A percentile compares a stretch with the other conserved stretches of the same genome.
Conservation (phyloP, 2,888 invertebrate species). For the Endotricha flammealis region DNA sequence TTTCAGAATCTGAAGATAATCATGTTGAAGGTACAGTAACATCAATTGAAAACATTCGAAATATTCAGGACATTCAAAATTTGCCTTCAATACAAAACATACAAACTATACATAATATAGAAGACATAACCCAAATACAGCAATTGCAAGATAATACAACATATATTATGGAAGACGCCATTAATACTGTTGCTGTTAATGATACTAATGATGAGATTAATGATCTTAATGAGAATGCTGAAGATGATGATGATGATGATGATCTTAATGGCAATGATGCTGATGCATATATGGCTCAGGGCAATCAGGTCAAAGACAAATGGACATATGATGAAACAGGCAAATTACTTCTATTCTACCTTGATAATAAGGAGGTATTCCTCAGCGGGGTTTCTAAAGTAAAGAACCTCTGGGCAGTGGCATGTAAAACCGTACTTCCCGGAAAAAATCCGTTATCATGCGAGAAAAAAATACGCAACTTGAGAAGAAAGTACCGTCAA, state of each 20-base stretch:
- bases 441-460: slow-evolving; percentile 47
- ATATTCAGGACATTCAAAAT: not conserved
- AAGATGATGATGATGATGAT: slow-evolving; percentile 4
- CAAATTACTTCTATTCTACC: slow-evolving; percentile 55
- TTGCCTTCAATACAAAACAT: too few relatives aligned
- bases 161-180: slow-evolving; percentile 10
- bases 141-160: not conserved
- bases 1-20: slow-evolving; percentile 51
- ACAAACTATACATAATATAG: too few relatives aligned
- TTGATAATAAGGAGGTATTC: slow-evolving; percentile 62
- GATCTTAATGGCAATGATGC: slow-evolving; percentile 5
- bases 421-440: slow-evolving; percentile 59
- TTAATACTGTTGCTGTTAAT: slow-evolving; percentile 3
- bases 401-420: slow-evolving; percentile 58
- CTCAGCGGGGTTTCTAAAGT: slow-evolving; percentile 42
- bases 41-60: slow-evolving; percentile 28
- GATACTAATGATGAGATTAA: too few relatives aligned
- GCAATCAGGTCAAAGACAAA: slow-evolving; percentile 24
- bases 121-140: slow-evolving; percentile 7
- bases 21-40: slow-evolving; percentile 26
- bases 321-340: slow-evolving; percentile 57
- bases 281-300: slow-evolving; percentile 2
- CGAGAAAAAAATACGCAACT: slow-evolving; percentile 41
- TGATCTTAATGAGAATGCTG: slow-evolving; percentile 6
- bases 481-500: slow-evolving; percentile 46